Percentiles rank a stretch among this genome's conserved stretches.
These are phyloP conservation scores for Drosophila ochracea DNA, from an alignment of 2,888 invertebrate genomes.

Conservation along the genomic window DNA sequence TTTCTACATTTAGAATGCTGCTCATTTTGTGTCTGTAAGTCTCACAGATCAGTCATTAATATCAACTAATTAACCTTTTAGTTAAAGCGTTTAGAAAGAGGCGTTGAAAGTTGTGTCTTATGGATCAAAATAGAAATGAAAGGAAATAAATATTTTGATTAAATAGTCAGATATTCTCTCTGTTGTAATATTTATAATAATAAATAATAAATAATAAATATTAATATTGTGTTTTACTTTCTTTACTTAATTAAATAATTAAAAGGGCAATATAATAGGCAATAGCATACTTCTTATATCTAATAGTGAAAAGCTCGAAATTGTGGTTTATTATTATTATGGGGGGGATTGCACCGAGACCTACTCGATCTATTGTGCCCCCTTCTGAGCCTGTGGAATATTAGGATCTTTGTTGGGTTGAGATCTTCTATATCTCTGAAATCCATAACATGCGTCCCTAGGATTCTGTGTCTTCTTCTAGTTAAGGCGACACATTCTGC, in stretches of 20 bases:
- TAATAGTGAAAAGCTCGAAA: not conserved
- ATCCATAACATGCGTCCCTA: too few relatives aligned
- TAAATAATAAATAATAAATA: not conserved
- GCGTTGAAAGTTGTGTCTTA: not conserved
- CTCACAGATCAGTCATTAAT: conserved; percentile 25
- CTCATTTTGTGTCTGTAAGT: conserved; percentile 1
- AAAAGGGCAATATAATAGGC: not conserved
- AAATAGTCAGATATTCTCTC: not conserved
- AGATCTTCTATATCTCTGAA: too few relatives aligned
- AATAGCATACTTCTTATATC: not conserved
- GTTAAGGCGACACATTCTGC: too few relatives aligned
- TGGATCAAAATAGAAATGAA: not conserved
- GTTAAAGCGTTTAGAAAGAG: not conserved
- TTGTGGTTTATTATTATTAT: not conserved
- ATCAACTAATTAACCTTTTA: not conserved
- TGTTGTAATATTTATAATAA: too few relatives aligned
- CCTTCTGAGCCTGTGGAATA: too few relatives aligned
- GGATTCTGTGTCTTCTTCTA: too few relatives aligned
- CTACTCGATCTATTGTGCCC: too few relatives aligned
- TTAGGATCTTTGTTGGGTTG: too few relatives aligned
- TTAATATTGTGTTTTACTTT: not conserved
- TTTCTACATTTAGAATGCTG: conserved; percentile 1
- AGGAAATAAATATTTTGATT: not conserved
- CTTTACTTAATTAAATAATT: not conserved
- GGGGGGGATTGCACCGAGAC: too few relatives aligned